Conservation (phyloP, 2,113 vertebrate genomes). For the Emydura subglobosa region DNA sequence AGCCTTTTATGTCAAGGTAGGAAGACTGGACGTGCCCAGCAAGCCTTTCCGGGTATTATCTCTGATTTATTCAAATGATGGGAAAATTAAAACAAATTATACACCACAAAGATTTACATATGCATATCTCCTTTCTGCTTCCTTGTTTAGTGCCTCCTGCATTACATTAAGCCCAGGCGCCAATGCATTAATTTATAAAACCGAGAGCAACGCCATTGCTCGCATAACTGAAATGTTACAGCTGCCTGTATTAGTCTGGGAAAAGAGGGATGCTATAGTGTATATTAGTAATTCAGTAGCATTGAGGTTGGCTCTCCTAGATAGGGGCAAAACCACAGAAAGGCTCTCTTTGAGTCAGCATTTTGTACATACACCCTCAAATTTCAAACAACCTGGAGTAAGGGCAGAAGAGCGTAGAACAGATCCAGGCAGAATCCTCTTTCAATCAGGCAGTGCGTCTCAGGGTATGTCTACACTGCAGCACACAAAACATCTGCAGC, state of each 20-base stretch:
- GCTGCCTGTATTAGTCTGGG: background rate
- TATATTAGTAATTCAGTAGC: background rate
- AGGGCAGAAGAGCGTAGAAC: background rate
- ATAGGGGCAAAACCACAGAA: background rate
- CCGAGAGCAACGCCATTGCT: background rate
- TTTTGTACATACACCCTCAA: background rate
- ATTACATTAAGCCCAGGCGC: background rate
- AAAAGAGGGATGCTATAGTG: background rate
- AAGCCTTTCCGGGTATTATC: background rate
- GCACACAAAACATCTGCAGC: too few relatives aligned
- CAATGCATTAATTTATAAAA: background rate
- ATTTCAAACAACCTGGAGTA: background rate
- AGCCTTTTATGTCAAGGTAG: background rate
- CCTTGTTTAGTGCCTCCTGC: too few relatives aligned
- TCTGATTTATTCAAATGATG: background rate
- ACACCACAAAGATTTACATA: background rate
- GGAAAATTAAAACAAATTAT: background rate
- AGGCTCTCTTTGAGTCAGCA: background rate
- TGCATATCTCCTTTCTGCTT: background rate
- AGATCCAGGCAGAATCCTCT: background rate
- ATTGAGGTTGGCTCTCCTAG: background rate
- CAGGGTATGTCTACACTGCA: background rate
- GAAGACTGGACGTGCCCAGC: background rate
- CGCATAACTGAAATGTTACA: background rate
- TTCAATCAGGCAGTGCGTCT: background rate